Base-by-base conservation (phyloP, 1,140 invertebrate genomes). In the Mycetomoellerius zeteki region DNA sequence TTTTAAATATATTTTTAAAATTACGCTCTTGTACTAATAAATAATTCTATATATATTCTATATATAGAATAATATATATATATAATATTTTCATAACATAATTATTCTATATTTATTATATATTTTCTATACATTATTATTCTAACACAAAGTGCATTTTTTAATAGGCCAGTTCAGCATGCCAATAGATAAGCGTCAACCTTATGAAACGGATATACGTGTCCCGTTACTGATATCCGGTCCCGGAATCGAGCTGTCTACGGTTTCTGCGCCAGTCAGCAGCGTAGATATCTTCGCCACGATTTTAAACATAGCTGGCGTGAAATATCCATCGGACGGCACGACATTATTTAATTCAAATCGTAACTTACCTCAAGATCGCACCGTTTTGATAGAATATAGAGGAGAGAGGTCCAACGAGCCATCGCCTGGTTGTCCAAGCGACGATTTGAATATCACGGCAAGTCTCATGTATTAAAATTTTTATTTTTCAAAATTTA, bases 131-230 rank as follows among this genome's bases (percentile, higher is more conserved):
- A 47, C 47, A 3, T n/a, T n/a, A n/a, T n/a, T 56, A 30, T 80
- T 1, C n/a, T n/a, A n/a, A n/a, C 27, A 37, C 3, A 8, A 80
- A n/a, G 10, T 52, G 62, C 8, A 37, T 72, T 43, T 72, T 43
- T 81, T 12, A 94, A 16, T 89, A 97, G 98, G 98, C 64, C 98
- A 99, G 95, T 98, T 98, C 94, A 97, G 97, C 30, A 96, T 98
- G 95, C 97, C 98, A 0, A 97, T 97, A 92, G 98, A 99, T 94
- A 99, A 99, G 93, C 96, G 98, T 27, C 98, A 98, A 89, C 97
- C 98, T 0, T 99, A 99, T 93, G 98, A 99, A 92, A 97, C 98
- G 4, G 98, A 99, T 92, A 97, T 98, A 50, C 96, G 96, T 91
- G 97, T 99, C 0, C 98, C 98, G 7, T 94, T 99, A 16, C 90